Percentiles rank a stretch among this genome's conserved stretches.
Evolutionary conservation across 2,888 invertebrate species (phyloP).

Genomic region (Heliconius ismenius): DNA sequence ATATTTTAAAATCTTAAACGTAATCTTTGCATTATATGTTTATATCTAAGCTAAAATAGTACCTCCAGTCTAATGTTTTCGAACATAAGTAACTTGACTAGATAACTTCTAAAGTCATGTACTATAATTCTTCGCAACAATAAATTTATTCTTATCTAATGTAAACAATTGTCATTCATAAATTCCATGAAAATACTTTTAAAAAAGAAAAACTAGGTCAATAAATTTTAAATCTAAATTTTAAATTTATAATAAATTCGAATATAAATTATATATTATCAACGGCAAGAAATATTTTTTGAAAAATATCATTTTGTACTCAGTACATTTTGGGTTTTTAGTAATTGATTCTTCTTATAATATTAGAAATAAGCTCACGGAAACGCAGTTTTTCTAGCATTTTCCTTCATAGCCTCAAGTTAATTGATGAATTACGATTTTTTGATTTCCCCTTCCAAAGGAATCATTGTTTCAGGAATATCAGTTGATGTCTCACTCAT

Average conservation of each 20-base stretch:
- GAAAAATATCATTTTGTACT: not conserved
- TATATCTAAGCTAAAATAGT: conserved; percentile 27
- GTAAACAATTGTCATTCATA: not conserved
- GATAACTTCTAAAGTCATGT: conserved; percentile 42
- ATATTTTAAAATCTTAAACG: not conserved
- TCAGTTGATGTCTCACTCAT: conserved; percentile 68
- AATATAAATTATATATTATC: not conserved
- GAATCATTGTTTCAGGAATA: conserved; percentile 74
- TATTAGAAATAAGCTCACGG: not conserved
- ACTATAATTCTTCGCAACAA: conserved; percentile 6
- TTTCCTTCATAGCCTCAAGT: not conserved
- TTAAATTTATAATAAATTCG: not conserved
- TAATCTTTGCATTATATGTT: conserved; percentile 19
- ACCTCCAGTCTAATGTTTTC: conserved; percentile 49
- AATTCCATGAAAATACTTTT: conserved; percentile 5
- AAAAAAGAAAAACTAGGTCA: not conserved
- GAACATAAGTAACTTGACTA: conserved; percentile 52
- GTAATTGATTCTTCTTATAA: not conserved
- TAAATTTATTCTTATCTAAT: not conserved
- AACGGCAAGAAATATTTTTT: conserved; percentile 8
- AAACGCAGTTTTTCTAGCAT: not conserved
- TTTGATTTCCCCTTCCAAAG: conserved; percentile 66
- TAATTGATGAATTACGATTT: conserved; percentile 51
- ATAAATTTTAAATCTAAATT: conserved; percentile 1
- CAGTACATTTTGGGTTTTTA: not conserved